Conservation (phyloP, 2,113 vertebrate genomes). For the Rhodinocichla rosea region DNA sequence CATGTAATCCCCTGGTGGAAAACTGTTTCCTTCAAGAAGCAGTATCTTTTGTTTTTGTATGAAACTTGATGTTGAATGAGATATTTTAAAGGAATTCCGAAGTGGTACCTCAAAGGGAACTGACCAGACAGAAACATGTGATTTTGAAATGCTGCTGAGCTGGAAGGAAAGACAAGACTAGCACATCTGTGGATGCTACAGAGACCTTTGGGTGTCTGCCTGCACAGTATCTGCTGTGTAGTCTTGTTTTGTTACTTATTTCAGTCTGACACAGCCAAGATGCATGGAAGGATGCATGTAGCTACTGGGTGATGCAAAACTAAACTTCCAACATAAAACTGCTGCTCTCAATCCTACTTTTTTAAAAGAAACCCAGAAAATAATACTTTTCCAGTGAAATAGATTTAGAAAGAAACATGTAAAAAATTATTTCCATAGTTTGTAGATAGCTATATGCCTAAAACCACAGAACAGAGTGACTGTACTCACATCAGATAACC, state of each 20-base stretch:
- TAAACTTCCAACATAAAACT: neutral
- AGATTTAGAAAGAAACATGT: neutral
- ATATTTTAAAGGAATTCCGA: slow-evolving; percentile 21
- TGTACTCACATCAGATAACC: neutral
- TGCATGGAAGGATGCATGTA: neutral
- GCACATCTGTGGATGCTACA: neutral
- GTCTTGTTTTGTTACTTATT: neutral
- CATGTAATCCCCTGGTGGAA: neutral
- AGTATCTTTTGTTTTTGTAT: neutral
- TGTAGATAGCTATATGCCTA: neutral
- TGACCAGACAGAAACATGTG: slow-evolving; percentile 10
- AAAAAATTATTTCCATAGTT: neutral
- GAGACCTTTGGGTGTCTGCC: neutral
- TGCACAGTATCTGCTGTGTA: neutral
- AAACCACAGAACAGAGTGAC: neutral
- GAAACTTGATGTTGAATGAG: neutral
- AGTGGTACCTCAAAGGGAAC: slow-evolving; percentile 1
- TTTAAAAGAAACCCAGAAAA: neutral
- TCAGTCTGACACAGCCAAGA: neutral
- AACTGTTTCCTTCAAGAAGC: neutral
- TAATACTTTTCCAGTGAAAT: neutral
- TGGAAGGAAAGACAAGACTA: slow-evolving; percentile 11
- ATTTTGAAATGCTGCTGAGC: slow-evolving; percentile 32
- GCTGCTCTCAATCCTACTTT: neutral
- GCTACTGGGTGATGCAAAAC: neutral